These are phyloP conservation scores for Agrochola lychnidis DNA, from an alignment of 2,888 invertebrate genomes.

Conservation along the genomic window DNA sequence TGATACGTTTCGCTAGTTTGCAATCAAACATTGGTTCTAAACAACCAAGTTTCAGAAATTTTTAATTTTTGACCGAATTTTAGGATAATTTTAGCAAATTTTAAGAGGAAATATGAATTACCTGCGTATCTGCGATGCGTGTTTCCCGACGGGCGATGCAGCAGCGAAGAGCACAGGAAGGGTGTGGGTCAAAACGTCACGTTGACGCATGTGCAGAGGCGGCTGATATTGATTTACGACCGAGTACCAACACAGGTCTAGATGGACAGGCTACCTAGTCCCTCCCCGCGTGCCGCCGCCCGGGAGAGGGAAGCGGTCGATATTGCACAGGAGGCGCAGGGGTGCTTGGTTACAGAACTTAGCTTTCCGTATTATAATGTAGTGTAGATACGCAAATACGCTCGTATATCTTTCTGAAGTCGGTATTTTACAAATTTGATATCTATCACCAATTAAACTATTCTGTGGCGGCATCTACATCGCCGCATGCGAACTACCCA, in stretches of 20 bases:
- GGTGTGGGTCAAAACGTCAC: neutral
- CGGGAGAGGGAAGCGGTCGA: conserved; percentile 6
- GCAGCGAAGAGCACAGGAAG: neutral
- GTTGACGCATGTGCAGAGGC: conserved; percentile 50
- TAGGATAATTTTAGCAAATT: too few species aligned
- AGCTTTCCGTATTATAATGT: neutral
- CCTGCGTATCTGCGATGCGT: conserved; percentile 22
- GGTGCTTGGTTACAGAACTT: neutral
- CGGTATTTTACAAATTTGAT: neutral
- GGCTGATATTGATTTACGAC: conserved; percentile 49
- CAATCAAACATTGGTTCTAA: neutral
- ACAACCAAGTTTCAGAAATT: too few species aligned
- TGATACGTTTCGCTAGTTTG: conserved; percentile 5
- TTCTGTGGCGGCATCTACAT: neutral
- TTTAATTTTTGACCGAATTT: neutral
- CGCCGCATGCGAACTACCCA: too few species aligned
- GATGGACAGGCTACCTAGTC: conserved; percentile 23
- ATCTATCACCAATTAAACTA: neutral
- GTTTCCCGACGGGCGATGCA: conserved; percentile 5
- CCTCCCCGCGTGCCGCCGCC: neutral
- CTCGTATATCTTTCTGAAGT: neutral
- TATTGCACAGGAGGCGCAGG: neutral
- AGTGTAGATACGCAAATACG: neutral
- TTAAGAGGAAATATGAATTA: neutral
- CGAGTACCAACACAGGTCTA: conserved; percentile 35